These are phyloP conservation scores for Andrena bucephala DNA, from an alignment of 2,888 invertebrate species.

Conservation along the genomic window DNA sequence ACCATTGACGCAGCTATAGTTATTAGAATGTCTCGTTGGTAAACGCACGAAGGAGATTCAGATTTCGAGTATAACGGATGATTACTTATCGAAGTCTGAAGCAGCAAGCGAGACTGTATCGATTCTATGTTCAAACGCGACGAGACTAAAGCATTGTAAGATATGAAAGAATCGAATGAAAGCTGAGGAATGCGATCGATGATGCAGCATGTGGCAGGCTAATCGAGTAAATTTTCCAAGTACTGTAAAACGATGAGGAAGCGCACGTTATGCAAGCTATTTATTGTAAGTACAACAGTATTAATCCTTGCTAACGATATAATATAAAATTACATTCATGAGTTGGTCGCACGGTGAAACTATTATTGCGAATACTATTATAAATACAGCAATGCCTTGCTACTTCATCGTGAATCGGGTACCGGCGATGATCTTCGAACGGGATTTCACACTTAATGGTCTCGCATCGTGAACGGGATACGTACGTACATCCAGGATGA, in stretches of 20 bases:
- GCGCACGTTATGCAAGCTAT: conserved; percentile 67
- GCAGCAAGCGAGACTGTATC: not conserved
- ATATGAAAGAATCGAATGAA: not conserved
- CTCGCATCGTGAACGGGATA: too few relatives aligned
- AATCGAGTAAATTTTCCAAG: conserved; percentile 14
- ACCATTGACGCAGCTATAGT: not conserved
- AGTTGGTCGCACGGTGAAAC: conserved; percentile 57
- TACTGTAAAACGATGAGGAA: conserved; percentile 27
- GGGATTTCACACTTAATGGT: conserved; percentile 37
- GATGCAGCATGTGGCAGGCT: conserved; percentile 22
- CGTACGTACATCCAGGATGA: too few relatives aligned
- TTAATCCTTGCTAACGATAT: conserved; percentile 77
- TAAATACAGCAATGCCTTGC: conserved; percentile 40
- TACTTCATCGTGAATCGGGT: too few relatives aligned
- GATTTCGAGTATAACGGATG: not conserved
- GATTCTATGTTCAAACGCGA: conserved; percentile 14
- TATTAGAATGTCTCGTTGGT: not conserved
- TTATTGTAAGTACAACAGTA: conserved; percentile 81
- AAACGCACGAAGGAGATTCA: conserved; percentile 2
- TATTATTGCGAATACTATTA: conserved; percentile 53
- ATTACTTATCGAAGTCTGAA: not conserved
- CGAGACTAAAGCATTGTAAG: conserved; percentile 1
- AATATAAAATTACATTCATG: conserved; percentile 66
- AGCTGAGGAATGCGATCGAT: not conserved
- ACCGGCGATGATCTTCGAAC: too few relatives aligned